These are phyloP conservation scores for Paedocypris micromegethes DNA, from an alignment of 2,797 vertebrate genomes.

Conservation along the genomic window DNA sequence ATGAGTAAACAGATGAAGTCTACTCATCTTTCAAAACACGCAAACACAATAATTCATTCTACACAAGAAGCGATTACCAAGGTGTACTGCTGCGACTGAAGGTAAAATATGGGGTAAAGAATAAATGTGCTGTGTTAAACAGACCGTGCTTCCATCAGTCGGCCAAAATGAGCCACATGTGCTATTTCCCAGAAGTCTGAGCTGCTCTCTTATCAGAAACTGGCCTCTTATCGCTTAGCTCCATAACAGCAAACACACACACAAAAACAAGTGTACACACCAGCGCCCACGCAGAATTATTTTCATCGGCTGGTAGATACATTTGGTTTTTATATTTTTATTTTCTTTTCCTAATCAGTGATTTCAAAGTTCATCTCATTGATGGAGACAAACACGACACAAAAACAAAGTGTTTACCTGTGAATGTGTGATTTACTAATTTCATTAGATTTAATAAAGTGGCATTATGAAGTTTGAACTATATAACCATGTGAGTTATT, in stretches of 20 bases:
- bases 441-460: background rate
- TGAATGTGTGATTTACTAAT: background rate
- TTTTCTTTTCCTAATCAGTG: conserved; percentile 29
- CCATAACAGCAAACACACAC: conserved; percentile 57
- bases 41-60: conserved; percentile 34
- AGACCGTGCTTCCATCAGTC: conserved; percentile 50
- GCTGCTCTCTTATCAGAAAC: conserved; percentile 61
- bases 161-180: conserved; percentile 51
- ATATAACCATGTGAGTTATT: no score
- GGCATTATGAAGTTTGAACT: no score
- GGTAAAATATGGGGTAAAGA: conserved; percentile 35
- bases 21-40: conserved; percentile 19
- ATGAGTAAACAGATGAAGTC: conserved; percentile 10
- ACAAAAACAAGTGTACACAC: conserved; percentile 27
- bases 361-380: conserved; percentile 45
- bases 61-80: conserved; percentile 37
- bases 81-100: conserved; percentile 28
- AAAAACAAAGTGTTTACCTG: background rate
- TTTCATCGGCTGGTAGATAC: conserved; percentile 53
- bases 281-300: conserved; percentile 53
- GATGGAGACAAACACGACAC: conserved; percentile 1
- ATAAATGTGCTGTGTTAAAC: conserved; percentile 44
- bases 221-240: conserved; percentile 62
- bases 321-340: conserved; percentile 36
- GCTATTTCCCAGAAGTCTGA: conserved; percentile 54